Conservation (phyloP, 2,888 invertebrate genomes). For the Phrixothrix hirtus region DNA sequence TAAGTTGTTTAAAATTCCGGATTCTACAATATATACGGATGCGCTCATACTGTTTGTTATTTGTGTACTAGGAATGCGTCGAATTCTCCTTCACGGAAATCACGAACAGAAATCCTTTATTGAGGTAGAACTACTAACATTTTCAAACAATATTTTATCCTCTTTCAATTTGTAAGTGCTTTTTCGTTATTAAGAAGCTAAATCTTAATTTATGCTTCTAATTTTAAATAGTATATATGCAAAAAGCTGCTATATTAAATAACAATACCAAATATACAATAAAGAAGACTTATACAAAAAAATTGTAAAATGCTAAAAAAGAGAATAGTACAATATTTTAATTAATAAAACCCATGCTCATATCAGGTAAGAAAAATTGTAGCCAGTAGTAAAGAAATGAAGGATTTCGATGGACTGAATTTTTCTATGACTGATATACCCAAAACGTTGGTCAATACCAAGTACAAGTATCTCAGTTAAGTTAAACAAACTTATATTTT, state of each 20-base stretch:
- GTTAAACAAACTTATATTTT: no score
- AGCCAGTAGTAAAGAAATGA: no score
- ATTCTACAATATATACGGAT: conserved; percentile 50
- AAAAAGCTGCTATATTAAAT: background rate
- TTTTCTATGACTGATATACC: no score
- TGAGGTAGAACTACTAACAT: conserved; percentile 19
- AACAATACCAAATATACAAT: background rate
- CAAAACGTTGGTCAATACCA: no score
- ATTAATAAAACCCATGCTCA: no score
- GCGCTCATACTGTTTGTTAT: conserved; percentile 46
- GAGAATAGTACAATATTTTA: no score
- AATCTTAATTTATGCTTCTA: background rate
- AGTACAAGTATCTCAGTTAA: no score
- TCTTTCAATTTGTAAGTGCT: background rate
- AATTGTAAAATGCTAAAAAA: no score
- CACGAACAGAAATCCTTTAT: conserved; percentile 49
- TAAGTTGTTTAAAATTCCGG: conserved; percentile 47
- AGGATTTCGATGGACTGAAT: no score
- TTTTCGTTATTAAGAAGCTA: background rate
- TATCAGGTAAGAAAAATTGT: no score
- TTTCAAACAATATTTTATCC: background rate
- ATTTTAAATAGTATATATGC: background rate
- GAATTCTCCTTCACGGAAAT: conserved; percentile 44
- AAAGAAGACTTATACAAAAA: background rate
- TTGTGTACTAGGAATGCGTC: conserved; percentile 47